Conservation (phyloP, 1,140 invertebrate species). For the Leptopilina boulardi region DNA sequence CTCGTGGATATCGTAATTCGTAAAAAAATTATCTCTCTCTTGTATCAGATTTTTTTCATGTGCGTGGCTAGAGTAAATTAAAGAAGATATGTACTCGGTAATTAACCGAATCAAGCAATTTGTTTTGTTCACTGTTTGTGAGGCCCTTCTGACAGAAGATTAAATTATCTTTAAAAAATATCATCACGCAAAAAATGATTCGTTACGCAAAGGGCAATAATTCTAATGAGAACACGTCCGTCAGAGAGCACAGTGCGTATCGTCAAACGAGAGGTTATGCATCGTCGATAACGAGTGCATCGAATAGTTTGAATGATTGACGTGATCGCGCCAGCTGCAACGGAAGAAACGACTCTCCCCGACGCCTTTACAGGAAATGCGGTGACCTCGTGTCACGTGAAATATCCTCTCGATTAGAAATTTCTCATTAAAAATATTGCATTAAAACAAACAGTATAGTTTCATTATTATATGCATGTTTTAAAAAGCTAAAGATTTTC, state of each 20-base stretch:
- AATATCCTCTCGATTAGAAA: conserved; percentile 34
- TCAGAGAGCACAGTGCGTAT: conserved; percentile 19
- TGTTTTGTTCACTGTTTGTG: conserved; percentile 1
- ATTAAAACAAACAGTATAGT: conserved; percentile 3
- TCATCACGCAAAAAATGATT: conserved; percentile 25
- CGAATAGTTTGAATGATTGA: conserved; percentile 62
- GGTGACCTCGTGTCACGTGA: conserved; percentile 35
- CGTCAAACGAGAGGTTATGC: conserved; percentile 9
- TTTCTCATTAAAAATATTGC: conserved; percentile 27
- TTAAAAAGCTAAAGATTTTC: conserved; percentile 30
- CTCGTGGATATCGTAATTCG: background rate
- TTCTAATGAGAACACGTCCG: conserved; percentile 8
- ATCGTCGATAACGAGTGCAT: conserved; percentile 32
- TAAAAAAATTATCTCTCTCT: conserved; percentile 2
- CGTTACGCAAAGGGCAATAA: conserved; percentile 13
- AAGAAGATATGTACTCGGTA: background rate
- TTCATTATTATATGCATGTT: too few species aligned
- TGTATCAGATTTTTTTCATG: background rate
- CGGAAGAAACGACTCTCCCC: conserved; percentile 42
- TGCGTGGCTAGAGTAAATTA: conserved; percentile 1
- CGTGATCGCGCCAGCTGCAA: conserved; percentile 54
- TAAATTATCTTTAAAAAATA: conserved; percentile 24
- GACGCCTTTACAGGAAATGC: conserved; percentile 7
- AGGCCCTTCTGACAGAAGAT: conserved; percentile 27
- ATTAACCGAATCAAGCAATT: conserved; percentile 10